phyloP scores from a whole-genome alignment of 2,113 vertebrate species.

The Sterna hirundo region DNA sequence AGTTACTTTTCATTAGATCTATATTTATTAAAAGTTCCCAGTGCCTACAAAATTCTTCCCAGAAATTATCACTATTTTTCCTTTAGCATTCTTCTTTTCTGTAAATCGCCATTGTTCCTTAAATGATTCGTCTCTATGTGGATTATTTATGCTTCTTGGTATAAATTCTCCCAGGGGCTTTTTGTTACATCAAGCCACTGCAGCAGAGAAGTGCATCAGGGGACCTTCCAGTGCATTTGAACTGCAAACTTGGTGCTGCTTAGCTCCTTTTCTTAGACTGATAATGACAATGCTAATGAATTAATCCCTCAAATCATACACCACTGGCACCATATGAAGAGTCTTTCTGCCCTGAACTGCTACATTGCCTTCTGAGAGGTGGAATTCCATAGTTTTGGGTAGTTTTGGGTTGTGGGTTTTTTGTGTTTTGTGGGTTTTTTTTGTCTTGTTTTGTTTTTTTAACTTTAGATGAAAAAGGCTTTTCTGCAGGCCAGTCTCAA shows the following conservation, averaged over 20 bases:
- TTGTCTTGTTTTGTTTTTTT: not conserved
- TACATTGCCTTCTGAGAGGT: not conserved
- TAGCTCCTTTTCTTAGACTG: not conserved
- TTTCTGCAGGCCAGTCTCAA: not conserved
- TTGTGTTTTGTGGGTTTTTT: not conserved
- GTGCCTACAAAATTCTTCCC: not conserved
- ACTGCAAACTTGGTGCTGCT: not conserved
- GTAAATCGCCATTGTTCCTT: not conserved
- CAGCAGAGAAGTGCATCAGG: not conserved
- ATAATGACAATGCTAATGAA: not conserved
- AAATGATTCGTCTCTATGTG: not conserved
- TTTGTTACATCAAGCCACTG: not conserved
- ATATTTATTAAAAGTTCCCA: not conserved
- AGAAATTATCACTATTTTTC: not conserved
- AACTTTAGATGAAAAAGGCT: not conserved
- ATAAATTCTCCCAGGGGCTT: not conserved
- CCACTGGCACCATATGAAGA: not conserved
- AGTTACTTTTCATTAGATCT: not conserved
- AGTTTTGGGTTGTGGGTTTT: not conserved
- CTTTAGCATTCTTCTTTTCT: not conserved
- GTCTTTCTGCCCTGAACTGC: not conserved
- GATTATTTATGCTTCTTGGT: not conserved
- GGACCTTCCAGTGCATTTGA: not conserved
- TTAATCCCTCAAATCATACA: not conserved
- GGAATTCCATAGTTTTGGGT: not conserved